Conservation (phyloP, 2,888 invertebrate species). For the Disparrhopalites patrizii region DNA sequence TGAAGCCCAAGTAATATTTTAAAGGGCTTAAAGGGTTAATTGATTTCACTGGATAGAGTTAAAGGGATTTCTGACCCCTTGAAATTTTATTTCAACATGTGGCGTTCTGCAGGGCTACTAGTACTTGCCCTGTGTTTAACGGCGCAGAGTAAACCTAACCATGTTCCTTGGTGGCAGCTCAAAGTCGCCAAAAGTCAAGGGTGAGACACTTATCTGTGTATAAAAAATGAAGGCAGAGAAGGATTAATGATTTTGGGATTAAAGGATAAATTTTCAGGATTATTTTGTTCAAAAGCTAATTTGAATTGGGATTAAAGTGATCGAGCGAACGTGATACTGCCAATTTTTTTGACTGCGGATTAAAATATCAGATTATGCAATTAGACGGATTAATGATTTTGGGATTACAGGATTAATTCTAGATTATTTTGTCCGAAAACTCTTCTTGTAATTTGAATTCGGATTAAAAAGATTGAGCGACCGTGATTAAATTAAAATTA, state of each 20-base stretch:
- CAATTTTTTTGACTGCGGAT: no score
- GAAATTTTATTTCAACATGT: background rate
- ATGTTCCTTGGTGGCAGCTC: conserved; percentile 52
- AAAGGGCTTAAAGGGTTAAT: no score
- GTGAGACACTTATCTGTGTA: conserved; percentile 46
- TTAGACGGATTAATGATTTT: background rate
- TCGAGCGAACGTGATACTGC: no score
- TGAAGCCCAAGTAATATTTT: no score
- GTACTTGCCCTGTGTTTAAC: background rate
- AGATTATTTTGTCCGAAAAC: background rate
- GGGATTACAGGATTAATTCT: background rate
- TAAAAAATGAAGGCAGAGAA: background rate
- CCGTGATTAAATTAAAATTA: no score
- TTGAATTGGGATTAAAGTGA: no score
- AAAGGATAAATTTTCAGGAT: background rate
- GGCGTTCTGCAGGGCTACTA: background rate
- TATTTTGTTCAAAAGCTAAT: background rate
- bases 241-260: background rate
- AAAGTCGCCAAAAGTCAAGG: conserved; percentile 53
- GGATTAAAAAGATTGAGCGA: no score
- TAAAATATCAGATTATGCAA: no score
- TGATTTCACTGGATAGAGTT: background rate
- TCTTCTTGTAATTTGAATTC: no score
- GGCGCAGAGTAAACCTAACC: conserved; percentile 3
- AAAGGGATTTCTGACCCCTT: background rate